phyloP scores from a whole-genome alignment of 2,888 invertebrate genomes.

The Mycogona germanica region DNA sequence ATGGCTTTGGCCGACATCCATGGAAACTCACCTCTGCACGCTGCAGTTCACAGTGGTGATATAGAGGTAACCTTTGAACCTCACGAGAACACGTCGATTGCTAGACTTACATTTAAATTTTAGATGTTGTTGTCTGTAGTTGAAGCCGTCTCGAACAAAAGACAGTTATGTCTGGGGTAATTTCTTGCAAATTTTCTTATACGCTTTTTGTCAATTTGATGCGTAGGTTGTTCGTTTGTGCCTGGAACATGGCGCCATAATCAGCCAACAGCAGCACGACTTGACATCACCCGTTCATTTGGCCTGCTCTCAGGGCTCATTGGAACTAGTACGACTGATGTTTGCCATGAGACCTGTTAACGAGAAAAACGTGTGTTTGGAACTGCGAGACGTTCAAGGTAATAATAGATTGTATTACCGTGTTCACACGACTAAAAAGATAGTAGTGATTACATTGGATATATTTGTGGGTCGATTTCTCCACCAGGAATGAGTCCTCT shows the following conservation, averaged over 20 bases:
- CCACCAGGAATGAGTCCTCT: constrained; percentile 85
- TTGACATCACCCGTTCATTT: constrained; percentile 78
- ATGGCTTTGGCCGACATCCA: constrained; percentile 73
- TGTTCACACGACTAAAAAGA: too few species aligned
- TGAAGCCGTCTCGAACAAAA: too few species aligned
- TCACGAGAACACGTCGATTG: too few species aligned
- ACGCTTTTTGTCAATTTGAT: too few species aligned
- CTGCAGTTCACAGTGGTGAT: constrained; percentile 31
- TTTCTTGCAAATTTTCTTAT: too few species aligned
- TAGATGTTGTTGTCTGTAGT: too few species aligned
- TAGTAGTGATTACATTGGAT: too few species aligned
- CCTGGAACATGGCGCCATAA: constrained; percentile 69
- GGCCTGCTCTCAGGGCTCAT: constrained; percentile 71
- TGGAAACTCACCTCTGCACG: constrained; percentile 59
- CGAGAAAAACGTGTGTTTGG: constrained; percentile 55
- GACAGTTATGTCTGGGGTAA: too few species aligned
- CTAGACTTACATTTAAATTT: too few species aligned
- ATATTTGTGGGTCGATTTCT: too few species aligned
- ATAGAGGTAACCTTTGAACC: constrained; percentile 24
- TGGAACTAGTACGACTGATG: constrained; percentile 80
- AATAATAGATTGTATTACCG: too few species aligned
- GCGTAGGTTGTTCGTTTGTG: constrained; percentile 78
- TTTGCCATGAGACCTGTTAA: constrained; percentile 50
- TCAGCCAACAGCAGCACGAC: constrained; percentile 77
- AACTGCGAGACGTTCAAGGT: constrained; percentile 65